Evolutionary conservation across 1,140 invertebrate species (phyloP).

Genomic region (Prorops nasuta): DNA sequence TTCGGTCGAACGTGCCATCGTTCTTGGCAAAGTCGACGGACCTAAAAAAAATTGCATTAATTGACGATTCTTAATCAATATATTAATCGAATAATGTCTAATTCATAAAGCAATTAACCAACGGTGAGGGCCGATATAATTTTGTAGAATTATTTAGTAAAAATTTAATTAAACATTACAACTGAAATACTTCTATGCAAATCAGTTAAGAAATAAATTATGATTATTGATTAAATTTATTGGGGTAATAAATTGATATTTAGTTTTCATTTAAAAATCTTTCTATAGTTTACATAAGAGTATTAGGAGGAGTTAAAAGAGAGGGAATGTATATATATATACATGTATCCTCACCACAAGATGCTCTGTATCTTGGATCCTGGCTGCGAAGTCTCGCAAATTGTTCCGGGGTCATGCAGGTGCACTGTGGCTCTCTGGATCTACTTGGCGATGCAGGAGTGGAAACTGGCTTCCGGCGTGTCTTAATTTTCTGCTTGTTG

Average conservation of each 20-base stretch:
- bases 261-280: too few relatives aligned
- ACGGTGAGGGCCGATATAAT: too few relatives aligned
- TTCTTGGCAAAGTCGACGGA: slow-evolving; percentile 77
- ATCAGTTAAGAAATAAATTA: background rate
- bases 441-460: slow-evolving; percentile 91
- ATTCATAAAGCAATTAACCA: too few relatives aligned
- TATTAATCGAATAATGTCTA: too few relatives aligned
- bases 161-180: slow-evolving; percentile 1
- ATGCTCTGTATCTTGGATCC: slow-evolving; percentile 78
- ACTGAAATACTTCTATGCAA: too few relatives aligned
- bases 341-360: slow-evolving; percentile 35
- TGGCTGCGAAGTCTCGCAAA: slow-evolving; percentile 79
- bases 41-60: slow-evolving; percentile 6
- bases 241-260: too few relatives aligned
- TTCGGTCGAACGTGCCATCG: slow-evolving; percentile 69
- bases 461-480: slow-evolving; percentile 83
- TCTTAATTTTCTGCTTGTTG: slow-evolving; percentile 80
- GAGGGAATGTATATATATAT: background rate
- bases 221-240: too few relatives aligned
- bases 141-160: slow-evolving; percentile 8
- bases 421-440: slow-evolving; percentile 86
- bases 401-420: slow-evolving; percentile 92
- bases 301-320: background rate
- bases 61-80: background rate
- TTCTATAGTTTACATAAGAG: too few relatives aligned